These are phyloP conservation scores for Lophotis ruficrista DNA, from an alignment of 2,113 vertebrate genomes.

Conservation along the genomic window DNA sequence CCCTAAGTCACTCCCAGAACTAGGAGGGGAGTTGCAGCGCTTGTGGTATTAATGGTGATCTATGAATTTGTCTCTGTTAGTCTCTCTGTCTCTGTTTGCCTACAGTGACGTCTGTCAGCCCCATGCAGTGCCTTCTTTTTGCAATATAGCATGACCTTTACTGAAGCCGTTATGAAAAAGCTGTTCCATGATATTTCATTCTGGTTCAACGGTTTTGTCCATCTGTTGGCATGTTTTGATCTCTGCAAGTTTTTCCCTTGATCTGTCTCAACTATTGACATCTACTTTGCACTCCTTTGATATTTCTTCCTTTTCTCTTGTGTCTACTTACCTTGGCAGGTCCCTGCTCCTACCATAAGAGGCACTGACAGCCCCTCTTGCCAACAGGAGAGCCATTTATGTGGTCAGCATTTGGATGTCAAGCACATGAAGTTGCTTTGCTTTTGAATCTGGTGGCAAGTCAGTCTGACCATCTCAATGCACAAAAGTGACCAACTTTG, in stretches of 20 bases:
- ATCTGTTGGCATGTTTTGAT: conserved; percentile 33
- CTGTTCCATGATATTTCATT: conserved; percentile 4
- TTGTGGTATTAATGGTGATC: background rate
- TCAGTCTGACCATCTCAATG: background rate
- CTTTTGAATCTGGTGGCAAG: background rate
- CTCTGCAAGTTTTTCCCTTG: conserved; percentile 30
- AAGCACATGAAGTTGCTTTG: background rate
- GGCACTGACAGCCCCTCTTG: background rate
- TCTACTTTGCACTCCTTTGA: conserved; percentile 20
- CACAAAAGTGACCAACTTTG: background rate
- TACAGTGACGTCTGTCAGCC: background rate
- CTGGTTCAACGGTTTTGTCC: background rate
- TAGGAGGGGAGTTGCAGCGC: background rate
- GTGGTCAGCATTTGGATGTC: background rate
- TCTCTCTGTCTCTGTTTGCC: background rate
- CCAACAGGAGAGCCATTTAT: background rate
- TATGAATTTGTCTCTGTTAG: background rate
- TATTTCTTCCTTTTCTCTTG: conserved; percentile 6
- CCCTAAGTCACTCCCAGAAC: background rate
- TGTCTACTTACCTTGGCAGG: background rate
- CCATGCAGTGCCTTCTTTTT: background rate
- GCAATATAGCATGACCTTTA: conserved; percentile 26
- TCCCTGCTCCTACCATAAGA: background rate
- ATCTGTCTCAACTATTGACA: background rate
- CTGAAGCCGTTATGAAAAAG: conserved; percentile 22